Conservation (phyloP, 2,888 invertebrate species). For the Ecdyonurus torrentis region DNA sequence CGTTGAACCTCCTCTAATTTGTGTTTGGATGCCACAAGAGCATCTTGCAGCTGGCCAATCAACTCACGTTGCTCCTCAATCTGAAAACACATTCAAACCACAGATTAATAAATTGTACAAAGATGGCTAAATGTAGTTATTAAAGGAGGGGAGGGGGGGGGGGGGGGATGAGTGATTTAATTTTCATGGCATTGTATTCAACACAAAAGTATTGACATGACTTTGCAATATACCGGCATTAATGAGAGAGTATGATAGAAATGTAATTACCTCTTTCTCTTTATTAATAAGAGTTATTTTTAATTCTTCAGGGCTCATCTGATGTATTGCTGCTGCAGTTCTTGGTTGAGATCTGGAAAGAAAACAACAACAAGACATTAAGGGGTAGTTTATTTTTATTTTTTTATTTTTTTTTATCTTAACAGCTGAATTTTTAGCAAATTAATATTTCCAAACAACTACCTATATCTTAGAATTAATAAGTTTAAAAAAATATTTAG, state of each 20-base stretch:
- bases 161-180: too few species aligned
- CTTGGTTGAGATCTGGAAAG: background rate
- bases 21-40: background rate
- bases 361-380: too few species aligned
- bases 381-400: too few species aligned
- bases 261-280: conserved; percentile 2
- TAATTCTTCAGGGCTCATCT: background rate
- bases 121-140: background rate
- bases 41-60: conserved; percentile 2
- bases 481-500: too few species aligned
- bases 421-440: too few species aligned
- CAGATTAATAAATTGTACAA: background rate
- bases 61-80: background rate
- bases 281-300: background rate
- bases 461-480: too few species aligned
- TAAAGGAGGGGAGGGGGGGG: background rate
- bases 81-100: background rate
- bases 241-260: too few species aligned
- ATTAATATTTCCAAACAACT: too few species aligned
- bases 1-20: background rate
- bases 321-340: background rate
- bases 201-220: too few species aligned
- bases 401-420: too few species aligned
- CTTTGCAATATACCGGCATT: too few species aligned
- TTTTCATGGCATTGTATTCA: too few species aligned